Conservation (phyloP, 2,113 vertebrate species). For the Potamarius usumacintae region DNA sequence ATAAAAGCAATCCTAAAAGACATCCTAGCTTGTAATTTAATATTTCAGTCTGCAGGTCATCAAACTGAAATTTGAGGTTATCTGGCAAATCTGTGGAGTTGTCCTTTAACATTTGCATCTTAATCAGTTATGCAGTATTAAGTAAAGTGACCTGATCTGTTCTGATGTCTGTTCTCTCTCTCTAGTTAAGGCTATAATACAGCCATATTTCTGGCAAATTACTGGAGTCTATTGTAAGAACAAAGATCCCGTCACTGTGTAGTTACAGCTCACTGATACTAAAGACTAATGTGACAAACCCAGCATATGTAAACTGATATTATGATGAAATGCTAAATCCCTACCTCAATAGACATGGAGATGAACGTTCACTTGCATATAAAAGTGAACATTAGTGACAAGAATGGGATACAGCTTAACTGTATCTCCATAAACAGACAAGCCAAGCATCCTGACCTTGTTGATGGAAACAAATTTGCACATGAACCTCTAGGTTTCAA, state of each 20-base stretch:
- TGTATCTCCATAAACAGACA: constrained; percentile 15
- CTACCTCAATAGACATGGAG: not conserved
- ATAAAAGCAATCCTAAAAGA: not conserved
- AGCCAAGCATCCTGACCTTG: constrained; percentile 1
- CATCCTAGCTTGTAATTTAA: not conserved
- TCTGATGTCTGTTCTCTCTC: not conserved
- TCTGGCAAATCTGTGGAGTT: not conserved
- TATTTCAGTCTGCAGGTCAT: not conserved
- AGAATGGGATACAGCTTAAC: constrained; percentile 11
- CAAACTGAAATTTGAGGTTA: not conserved
- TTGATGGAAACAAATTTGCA: constrained; percentile 13
- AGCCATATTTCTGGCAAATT: constrained; percentile 1
- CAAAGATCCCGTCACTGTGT: not conserved
- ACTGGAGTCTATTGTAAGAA: not conserved
- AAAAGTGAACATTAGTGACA: constrained; percentile 6
- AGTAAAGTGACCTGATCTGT: not conserved
- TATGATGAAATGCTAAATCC: constrained; percentile 13
- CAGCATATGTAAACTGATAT: constrained; percentile 6
- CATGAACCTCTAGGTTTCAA: constrained; percentile 32
- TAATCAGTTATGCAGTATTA: not conserved
- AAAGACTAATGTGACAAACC: constrained; percentile 3
- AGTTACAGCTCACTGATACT: constrained; percentile 9
- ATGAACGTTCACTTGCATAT: constrained; percentile 24
- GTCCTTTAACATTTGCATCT: not conserved
- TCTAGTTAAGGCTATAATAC: constrained; percentile 8